phyloP scores from a whole-genome alignment of 2,113 vertebrate genomes.

The Todiramphus chloris region DNA sequence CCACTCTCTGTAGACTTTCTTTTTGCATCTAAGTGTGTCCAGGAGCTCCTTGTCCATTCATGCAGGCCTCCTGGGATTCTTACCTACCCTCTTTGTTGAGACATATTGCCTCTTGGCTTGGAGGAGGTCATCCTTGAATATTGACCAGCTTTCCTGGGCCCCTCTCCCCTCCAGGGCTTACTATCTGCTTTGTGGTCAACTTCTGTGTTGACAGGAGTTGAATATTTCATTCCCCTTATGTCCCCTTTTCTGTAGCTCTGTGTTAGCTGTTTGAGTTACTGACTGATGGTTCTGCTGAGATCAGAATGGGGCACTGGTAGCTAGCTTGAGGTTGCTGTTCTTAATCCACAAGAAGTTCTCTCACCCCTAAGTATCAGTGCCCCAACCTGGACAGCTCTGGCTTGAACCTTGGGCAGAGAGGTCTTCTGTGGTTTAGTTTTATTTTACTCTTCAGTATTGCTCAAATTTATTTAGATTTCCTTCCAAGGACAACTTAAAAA shows the following conservation, averaged over 20 bases:
- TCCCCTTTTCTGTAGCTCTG: background rate
- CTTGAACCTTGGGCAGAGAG: background rate
- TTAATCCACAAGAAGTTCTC: background rate
- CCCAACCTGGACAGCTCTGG: background rate
- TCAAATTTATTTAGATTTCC: background rate
- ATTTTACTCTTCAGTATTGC: background rate
- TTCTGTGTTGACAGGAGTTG: background rate
- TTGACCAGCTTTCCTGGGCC: too few relatives aligned
- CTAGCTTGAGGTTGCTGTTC: background rate
- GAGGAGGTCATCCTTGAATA: too few relatives aligned
- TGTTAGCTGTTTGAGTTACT: background rate
- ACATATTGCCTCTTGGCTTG: too few relatives aligned
- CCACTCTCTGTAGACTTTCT: too few relatives aligned
- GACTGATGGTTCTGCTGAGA: background rate
- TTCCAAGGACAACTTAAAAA: background rate
- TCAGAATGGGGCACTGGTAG: background rate
- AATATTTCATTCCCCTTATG: background rate
- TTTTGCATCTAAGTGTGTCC: too few relatives aligned
- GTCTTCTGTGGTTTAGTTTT: background rate
- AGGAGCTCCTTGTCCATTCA: too few relatives aligned
- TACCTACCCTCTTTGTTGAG: too few relatives aligned
- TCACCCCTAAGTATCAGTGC: background rate
- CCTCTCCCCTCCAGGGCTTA: too few relatives aligned
- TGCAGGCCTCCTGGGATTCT: too few relatives aligned
- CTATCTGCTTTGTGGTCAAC: accelerated